Evolutionary conservation across 2,797 vertebrate genomes (phyloP), one percentile per base, ranked within the genome.

Genomic region (Eidolon dupreanum): DNA sequence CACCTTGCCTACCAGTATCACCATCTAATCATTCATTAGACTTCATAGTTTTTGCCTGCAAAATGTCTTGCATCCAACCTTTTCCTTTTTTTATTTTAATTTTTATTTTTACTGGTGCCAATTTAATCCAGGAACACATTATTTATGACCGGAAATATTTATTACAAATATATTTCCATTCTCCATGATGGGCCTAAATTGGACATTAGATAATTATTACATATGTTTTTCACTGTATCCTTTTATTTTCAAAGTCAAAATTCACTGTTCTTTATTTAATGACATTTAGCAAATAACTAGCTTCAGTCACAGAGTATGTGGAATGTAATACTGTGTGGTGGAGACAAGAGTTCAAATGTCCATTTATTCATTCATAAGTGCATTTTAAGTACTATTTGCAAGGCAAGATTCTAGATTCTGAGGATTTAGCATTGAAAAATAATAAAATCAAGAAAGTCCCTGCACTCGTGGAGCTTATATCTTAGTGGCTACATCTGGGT

Each of bases 201-300:
- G n/a, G 22, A 26, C 46, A 61, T 63, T 85, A 90, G 43, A n/a
- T 93, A 84, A 84, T 73, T 78, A 22, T 53, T 87, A 43, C 36
- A 53, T 92, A 74, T 20, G 79, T 17, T 66, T 89, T 82, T 93
- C 36, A 77, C 8, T 28, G 3, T 78, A n/a, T 55, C 65, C 15
- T 81, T 93, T 81, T 57, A 85, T 92, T 81, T 88, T 41, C 19
- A 43, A 74, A 65, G n/a, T 77, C 75, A 85, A 36, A 94, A 63
- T 79, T 87, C 36, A 73, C 11, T 63, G 5, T 86, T 86, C 9
- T 74, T 88, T 49, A 11, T 38, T 81, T 53, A 70, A 82, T 31
- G 41, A 13, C 17, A 55, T n/a, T 79, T 90, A 74, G 61, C 28
- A 26, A 73, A n/a, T 12, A 84, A 68, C 51, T 57, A 33, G 13